Conservation (phyloP, 2,113 vertebrate genomes). For the Pygoscelis antarcticus region DNA sequence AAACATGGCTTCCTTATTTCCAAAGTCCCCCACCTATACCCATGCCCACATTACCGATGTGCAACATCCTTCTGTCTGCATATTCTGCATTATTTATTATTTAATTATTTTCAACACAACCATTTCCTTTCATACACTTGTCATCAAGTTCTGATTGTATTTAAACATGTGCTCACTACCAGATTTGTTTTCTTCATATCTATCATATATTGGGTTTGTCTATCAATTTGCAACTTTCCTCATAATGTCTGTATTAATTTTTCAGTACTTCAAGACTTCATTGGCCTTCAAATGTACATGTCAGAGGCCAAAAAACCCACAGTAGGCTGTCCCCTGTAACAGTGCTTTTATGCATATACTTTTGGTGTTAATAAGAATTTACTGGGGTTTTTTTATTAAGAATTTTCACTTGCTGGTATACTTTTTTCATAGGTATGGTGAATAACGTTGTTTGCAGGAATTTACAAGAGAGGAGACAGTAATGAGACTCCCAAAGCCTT, state of each 20-base stretch:
- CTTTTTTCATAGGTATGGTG: not conserved
- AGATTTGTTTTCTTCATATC: not conserved
- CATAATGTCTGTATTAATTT: not conserved
- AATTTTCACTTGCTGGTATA: constrained; percentile 18
- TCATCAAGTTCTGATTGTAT: not conserved
- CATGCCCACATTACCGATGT: not conserved
- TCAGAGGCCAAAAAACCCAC: not conserved
- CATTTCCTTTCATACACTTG: not conserved
- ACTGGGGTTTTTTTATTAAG: not conserved
- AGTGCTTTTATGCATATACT: not conserved
- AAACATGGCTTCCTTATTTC: not conserved
- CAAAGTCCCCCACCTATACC: not conserved
- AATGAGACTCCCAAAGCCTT: constrained; percentile 38
- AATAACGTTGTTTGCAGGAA: constrained; percentile 22
- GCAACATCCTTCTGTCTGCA: not conserved
- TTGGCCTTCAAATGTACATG: not conserved
- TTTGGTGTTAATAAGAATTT: not conserved
- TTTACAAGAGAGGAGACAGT: constrained; percentile 9
- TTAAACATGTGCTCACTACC: not conserved
- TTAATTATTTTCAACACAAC: not conserved
- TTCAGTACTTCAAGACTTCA: not conserved
- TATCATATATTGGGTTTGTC: not conserved
- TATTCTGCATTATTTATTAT: not conserved
- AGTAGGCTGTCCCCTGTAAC: not conserved
- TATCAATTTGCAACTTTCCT: not conserved